A percentile compares a stretch with the other conserved stretches of the same genome.
phyloP scores from a whole-genome alignment of 1,140 invertebrate species.

The Drosophila simulans region DNA sequence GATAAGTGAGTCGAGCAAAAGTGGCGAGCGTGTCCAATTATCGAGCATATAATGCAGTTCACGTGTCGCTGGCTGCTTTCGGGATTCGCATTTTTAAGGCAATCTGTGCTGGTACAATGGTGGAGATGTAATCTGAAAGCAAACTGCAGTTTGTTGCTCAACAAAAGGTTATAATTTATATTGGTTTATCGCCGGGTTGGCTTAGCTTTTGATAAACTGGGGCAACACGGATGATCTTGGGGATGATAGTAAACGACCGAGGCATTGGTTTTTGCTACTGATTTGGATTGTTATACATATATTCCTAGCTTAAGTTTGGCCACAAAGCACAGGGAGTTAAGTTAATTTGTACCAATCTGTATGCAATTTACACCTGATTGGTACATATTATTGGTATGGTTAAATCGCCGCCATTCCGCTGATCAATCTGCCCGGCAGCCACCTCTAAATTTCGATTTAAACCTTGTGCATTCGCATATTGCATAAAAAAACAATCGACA shows the following conservation, averaged over 20 bases:
- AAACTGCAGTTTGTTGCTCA: constrained; percentile 31
- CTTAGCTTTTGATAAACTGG: constrained; percentile 12
- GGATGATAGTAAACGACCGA: not conserved
- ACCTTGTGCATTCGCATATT: constrained; percentile 40
- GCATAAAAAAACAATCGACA: constrained; percentile 68
- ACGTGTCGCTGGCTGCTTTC: constrained; percentile 55
- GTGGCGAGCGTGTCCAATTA: constrained; percentile 76
- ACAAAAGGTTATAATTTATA: constrained; percentile 20
- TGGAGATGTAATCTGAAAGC: constrained; percentile 39
- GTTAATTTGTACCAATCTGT: too few species aligned
- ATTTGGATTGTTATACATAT: not conserved
- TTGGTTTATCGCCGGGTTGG: constrained; percentile 2
- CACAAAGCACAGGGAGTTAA: not conserved
- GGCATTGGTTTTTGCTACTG: not conserved
- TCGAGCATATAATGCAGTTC: constrained; percentile 74
- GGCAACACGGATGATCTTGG: not conserved
- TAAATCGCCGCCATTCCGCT: constrained; percentile 7
- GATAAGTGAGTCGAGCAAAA: constrained; percentile 60
- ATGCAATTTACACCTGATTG: constrained; percentile 20
- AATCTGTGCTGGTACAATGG: constrained; percentile 20
- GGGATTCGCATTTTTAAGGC: constrained; percentile 28
- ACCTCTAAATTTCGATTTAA: constrained; percentile 11
- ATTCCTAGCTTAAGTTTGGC: not conserved
- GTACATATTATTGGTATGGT: not conserved
- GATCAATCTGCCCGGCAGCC: constrained; percentile 1